A percentile compares a stretch with the other conserved stretches of the same genome.
Evolutionary conservation across 2,888 invertebrate genomes (phyloP).

Genomic region (Cotesia congregata): DNA sequence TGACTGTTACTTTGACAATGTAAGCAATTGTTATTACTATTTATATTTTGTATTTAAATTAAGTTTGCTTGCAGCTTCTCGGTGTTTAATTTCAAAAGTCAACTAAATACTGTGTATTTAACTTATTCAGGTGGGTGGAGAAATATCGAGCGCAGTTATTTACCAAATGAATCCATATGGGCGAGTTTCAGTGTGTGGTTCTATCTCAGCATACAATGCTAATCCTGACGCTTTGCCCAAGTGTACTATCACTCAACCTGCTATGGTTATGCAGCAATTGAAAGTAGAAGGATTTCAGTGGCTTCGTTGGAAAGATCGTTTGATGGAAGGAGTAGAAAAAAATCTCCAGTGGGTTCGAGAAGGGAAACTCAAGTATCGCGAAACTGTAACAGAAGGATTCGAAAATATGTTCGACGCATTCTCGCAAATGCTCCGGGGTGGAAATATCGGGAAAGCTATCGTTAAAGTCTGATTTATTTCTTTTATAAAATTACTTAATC

Average conservation of each 20-base stretch:
- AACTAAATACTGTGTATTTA: too few relatives aligned
- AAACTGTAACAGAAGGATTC: constrained; percentile 81
- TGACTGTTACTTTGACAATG: constrained; percentile 85
- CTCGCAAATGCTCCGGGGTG: constrained; percentile 76
- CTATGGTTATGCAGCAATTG: constrained; percentile 74
- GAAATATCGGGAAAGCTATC: constrained; percentile 67
- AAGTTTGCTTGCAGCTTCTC: not conserved
- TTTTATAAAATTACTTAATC: not conserved
- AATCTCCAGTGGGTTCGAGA: constrained; percentile 77
- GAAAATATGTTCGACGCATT: constrained; percentile 82
- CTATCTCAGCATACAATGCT: constrained; percentile 77
- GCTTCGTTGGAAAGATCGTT: constrained; percentile 73
- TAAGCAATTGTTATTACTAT: constrained; percentile 64
- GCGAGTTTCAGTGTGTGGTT: constrained; percentile 78
- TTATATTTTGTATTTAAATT: constrained; percentile 33
- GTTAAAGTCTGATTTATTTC: not conserved
- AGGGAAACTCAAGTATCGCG: constrained; percentile 79
- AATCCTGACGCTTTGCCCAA: constrained; percentile 71
- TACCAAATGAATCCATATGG: constrained; percentile 77
- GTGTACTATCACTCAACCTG: constrained; percentile 73
- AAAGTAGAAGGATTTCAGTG: constrained; percentile 73
- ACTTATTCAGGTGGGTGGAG: constrained; percentile 76
- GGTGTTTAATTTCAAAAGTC: not conserved
- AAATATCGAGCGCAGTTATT: constrained; percentile 74
- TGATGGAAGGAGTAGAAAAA: constrained; percentile 76